These are phyloP conservation scores for Boloria selene DNA, from an alignment of 2,888 invertebrate genomes.

Conservation along the genomic window DNA sequence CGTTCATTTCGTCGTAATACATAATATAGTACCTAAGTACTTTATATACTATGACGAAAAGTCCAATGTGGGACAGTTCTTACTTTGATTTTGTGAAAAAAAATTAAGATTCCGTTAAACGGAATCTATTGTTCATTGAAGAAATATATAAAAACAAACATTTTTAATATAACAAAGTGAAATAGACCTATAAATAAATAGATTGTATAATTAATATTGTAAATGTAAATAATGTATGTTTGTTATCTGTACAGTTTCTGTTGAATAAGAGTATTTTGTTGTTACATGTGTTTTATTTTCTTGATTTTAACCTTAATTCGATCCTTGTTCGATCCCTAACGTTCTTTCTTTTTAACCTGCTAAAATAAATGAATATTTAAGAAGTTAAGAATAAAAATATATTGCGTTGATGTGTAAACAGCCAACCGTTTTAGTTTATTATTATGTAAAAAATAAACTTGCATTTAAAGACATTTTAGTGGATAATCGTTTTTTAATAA, in stretches of 20 bases:
- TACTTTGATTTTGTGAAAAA: background rate
- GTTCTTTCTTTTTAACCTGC: too few species aligned
- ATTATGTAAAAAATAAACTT: too few species aligned
- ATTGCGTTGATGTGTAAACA: too few species aligned
- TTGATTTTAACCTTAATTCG: background rate
- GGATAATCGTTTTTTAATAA: too few species aligned
- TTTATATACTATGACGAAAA: too few species aligned
- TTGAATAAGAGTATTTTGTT: conserved; percentile 74
- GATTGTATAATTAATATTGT: conserved; percentile 13
- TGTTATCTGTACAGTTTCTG: conserved; percentile 56
- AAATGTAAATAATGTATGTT: conserved; percentile 37
- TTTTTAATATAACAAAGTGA: background rate
- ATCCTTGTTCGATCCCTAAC: background rate
- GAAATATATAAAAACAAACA: background rate
- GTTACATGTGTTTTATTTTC: conserved; percentile 55
- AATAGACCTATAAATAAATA: conserved; percentile 3
- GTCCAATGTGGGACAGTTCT: background rate
- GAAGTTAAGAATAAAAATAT: too few species aligned
- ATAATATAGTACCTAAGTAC: too few species aligned
- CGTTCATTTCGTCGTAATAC: too few species aligned
- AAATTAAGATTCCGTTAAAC: background rate
- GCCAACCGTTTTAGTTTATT: too few species aligned
- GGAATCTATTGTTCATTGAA: background rate
- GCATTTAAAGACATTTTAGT: too few species aligned
- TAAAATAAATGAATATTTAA: too few species aligned